Percentiles rank a stretch among this genome's conserved stretches.
phyloP scores from a whole-genome alignment of 2,888 invertebrate species.

The Eupithecia abbreviata region DNA sequence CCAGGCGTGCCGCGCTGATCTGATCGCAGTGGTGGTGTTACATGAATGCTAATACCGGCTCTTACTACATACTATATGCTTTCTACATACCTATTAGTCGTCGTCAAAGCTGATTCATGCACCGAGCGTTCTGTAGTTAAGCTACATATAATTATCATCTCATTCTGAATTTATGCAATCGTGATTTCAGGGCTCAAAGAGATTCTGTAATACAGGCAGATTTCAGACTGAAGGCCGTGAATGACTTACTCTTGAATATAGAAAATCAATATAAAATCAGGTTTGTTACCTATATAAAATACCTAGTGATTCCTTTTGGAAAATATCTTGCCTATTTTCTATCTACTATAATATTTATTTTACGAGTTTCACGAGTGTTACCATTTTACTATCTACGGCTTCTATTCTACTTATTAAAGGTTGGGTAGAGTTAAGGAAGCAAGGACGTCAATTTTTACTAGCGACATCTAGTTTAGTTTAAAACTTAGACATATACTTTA shows the following conservation, averaged over 20 bases:
- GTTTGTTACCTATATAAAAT: not conserved
- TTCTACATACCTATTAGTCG: too few species aligned
- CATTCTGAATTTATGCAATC: not conserved
- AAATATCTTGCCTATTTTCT: not conserved
- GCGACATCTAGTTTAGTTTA: not conserved
- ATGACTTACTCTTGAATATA: slow-evolving; percentile 8
- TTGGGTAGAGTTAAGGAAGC: too few species aligned
- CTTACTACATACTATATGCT: too few species aligned
- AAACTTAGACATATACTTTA: too few species aligned
- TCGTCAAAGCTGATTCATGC: too few species aligned
- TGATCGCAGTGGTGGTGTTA: too few species aligned
- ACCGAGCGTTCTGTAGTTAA: too few species aligned
- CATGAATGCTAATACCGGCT: too few species aligned
- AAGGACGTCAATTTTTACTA: not conserved
- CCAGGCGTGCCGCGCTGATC: too few species aligned
- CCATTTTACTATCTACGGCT: not conserved
- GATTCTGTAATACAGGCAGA: slow-evolving; percentile 26
- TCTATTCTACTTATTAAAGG: not conserved
- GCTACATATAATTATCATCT: too few species aligned
- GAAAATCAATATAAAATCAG: slow-evolving; percentile 5
- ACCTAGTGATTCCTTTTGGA: not conserved
- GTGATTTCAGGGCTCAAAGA: slow-evolving; percentile 19
- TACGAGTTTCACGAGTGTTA: too few species aligned
- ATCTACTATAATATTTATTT: too few species aligned
- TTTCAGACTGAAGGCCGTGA: slow-evolving; percentile 3